Evolutionary conservation across 1,140 invertebrate genomes (phyloP).

Genomic region (Cataglyphis hispanica): DNA sequence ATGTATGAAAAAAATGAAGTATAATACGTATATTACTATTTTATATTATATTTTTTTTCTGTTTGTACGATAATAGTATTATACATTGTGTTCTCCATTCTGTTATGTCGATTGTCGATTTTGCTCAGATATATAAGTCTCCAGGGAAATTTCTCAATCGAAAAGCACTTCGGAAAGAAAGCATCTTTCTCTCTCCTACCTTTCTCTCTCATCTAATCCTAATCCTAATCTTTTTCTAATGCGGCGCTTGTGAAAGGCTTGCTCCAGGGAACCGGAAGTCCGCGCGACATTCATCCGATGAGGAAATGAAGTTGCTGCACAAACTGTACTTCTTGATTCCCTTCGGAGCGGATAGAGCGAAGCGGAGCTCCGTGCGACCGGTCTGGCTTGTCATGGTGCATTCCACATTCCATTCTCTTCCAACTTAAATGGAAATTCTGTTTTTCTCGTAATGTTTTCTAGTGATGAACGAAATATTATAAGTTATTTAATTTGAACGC

Average conservation of each 20-base stretch:
- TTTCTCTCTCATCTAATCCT: conserved; percentile 23
- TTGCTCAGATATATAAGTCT: background rate
- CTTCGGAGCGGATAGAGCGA: conserved; percentile 20
- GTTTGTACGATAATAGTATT: background rate
- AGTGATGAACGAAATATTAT: background rate
- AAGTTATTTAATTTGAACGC: background rate
- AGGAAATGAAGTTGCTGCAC: conserved; percentile 60
- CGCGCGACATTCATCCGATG: conserved; percentile 30
- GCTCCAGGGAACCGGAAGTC: conserved; percentile 49
- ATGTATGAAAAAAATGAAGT: too few relatives aligned
- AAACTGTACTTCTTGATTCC: conserved; percentile 54
- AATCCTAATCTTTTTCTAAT: conserved; percentile 47
- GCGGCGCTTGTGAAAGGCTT: conserved; percentile 31
- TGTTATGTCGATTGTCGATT: conserved; percentile 13
- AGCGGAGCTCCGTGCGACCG: background rate
- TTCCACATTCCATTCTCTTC: background rate
- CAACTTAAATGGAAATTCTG: background rate
- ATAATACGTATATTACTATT: too few relatives aligned
- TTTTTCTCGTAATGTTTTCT: too few relatives aligned
- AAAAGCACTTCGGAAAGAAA: conserved; percentile 24
- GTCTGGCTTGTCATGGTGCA: background rate
- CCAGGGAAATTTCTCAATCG: conserved; percentile 48
- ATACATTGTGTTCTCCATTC: background rate
- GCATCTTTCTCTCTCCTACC: conserved; percentile 12
- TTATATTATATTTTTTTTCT: background rate